Base-by-base conservation (phyloP, 2,888 invertebrate genomes). In the Drosophila emarginata region DNA sequence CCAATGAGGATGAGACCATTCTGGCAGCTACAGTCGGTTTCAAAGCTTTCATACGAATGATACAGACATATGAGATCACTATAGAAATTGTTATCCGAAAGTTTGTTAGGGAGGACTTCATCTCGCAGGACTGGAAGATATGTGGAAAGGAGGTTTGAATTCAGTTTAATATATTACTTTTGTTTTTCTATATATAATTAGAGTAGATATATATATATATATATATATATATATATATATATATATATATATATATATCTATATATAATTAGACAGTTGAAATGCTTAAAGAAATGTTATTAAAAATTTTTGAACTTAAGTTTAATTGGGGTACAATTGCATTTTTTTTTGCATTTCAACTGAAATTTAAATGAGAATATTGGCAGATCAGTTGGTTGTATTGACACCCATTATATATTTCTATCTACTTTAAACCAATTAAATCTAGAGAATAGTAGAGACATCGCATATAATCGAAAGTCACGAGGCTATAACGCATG, bases 71-170 rank as follows among this genome's bases (percentile, higher is more conserved):
- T 86, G 95, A 96, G 88, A 94, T 95, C 59, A 95, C 96, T 0
- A 95, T 97, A 21, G 97, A 97, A 91, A 96, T 96, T 91, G 95
- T 97, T 21, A 95, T 97, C 77, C 94, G 95, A 2, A 95, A 96
- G 84, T 96, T 97, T 89, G 94, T 94, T 68, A 96, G 96, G 2
- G 96, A 96, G 92, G 97, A 97, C 91, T 97, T 97, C 90, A 94
- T 95, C 72, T 94, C 95, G 52, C 94, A 95, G 69, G 95, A 95
- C 88, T 97, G 97, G 96, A 96, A 96, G 93, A 90, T 91, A 78
- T 90, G 91, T 61, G 89, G 90, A 76, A 92, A 92, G 91, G 91
- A 92, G 90, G 92, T 92, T 91, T 90, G 91, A 75, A 77, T 66
- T 72, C 61, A 81, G 72, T 87, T 87, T 57, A 71, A 61, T 79